Conservation (phyloP, 1,140 invertebrate genomes). For the Bombyx mandarina region DNA sequence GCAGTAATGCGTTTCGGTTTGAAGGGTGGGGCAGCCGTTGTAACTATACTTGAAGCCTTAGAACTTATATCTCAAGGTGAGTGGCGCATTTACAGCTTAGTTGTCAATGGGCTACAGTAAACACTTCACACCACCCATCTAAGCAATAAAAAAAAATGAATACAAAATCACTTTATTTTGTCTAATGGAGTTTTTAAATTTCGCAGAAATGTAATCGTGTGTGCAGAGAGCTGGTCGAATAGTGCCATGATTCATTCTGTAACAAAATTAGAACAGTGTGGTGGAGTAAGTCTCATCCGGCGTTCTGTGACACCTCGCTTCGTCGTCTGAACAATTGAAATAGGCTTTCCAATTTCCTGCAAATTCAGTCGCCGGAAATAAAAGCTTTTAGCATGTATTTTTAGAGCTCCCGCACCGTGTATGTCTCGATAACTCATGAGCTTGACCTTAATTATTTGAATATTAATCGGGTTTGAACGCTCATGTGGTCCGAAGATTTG, state of each 20-base stretch:
- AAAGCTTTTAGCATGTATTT: slow-evolving; percentile 20
- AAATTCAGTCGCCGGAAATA: slow-evolving; percentile 18
- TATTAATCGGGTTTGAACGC: too few species aligned
- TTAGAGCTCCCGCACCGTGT: background rate
- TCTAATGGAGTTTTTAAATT: background rate
- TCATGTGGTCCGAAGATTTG: too few species aligned
- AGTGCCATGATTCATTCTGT: slow-evolving; percentile 1
- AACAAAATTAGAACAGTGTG: slow-evolving; percentile 15
- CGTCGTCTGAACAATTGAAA: slow-evolving; percentile 20
- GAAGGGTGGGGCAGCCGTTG: too few species aligned
- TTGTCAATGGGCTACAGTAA: too few species aligned
- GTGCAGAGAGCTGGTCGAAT: slow-evolving; percentile 1
- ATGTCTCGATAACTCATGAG: too few species aligned
- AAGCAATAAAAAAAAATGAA: too few species aligned
- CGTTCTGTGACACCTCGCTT: slow-evolving; percentile 7
- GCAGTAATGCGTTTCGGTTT: too few species aligned
- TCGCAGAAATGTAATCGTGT: background rate
- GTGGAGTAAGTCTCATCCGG: background rate
- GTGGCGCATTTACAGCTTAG: too few species aligned
- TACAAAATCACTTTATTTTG: background rate
- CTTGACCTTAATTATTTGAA: too few species aligned
- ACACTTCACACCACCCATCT: too few species aligned
- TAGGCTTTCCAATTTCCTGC: slow-evolving; percentile 34
- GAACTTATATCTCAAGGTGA: too few species aligned
- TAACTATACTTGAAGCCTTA: too few species aligned